Evolutionary conservation across 2,888 invertebrate species (phyloP).

Genomic region (Andrena haemorrhoa): DNA sequence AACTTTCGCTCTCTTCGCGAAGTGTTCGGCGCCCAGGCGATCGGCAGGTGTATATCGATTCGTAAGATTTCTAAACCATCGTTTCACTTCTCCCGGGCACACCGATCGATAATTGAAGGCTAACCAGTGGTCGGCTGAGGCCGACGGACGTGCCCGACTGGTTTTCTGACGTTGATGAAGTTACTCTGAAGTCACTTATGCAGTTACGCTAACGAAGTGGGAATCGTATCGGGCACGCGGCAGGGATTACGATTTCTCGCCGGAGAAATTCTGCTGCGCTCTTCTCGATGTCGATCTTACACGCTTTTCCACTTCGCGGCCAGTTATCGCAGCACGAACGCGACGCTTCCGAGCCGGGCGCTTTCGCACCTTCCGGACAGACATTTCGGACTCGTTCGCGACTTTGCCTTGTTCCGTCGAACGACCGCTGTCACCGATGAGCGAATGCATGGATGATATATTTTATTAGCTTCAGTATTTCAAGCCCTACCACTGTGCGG

Average conservation of each 20-base stretch:
- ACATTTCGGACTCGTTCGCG: no score
- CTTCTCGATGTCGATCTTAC: not conserved
- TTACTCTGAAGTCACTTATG: not conserved
- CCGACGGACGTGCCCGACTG: not conserved
- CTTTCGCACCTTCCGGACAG: no score
- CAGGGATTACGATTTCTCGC: conserved; percentile 5
- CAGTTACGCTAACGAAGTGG: not conserved
- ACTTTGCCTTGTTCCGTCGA: no score
- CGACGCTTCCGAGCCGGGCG: no score
- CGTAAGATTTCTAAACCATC: not conserved
- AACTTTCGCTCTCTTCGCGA: conserved; percentile 1
- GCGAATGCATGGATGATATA: no score
- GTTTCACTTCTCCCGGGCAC: not conserved
- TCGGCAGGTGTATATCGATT: not conserved
- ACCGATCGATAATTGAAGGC: not conserved
- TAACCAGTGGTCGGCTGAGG: not conserved
- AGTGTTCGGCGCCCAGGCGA: not conserved
- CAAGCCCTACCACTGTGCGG: no score
- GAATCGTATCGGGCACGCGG: not conserved
- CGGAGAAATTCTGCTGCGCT: not conserved
- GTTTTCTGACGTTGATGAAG: not conserved
- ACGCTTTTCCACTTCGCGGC: not conserved
- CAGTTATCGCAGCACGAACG: no score
- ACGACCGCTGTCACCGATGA: no score
- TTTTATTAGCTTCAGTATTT: no score